Evolutionary conservation across 2,113 vertebrate species (phyloP), one percentile per base, ranked within the genome.

Genomic region (Gobius niger): DNA sequence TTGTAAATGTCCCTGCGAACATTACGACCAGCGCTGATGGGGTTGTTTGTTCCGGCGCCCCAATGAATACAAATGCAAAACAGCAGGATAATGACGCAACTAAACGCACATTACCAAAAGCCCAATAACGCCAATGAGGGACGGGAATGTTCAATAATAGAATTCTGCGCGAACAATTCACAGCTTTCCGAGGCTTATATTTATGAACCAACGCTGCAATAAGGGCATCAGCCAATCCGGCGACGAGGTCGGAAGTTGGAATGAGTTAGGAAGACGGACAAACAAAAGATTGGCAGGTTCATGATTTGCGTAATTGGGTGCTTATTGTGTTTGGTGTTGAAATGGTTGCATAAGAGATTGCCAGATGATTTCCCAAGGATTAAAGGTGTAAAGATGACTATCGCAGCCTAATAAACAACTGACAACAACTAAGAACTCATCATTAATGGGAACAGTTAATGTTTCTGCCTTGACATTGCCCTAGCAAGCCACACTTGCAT

Each of bases 71-170:
- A 41, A 61, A 76, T 68, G 19, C 40, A 69, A 14, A 18, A 41
- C 52, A 46, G 46, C 9, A n/a, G 44, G 19, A 60, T n/a, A 71
- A 80, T 34, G 41, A 66, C n/a, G 34, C 15, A 46, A 44, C 54
- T n/a, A 44, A 63, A 63, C 50, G 19, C 56, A 67, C 12, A 44
- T 40, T 56, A 5, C 7, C 44, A 46, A 7, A 65, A 60, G 40
- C 9, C 34, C 40, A 60, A 42, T 60, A 42, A 60, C 57, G 40
- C 14, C 7, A 15, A 44, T 5, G 40, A 60, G 12, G 56, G 24
- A 41, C 56, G 3, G 24, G 56, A 59, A 59, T 59, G 57, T 59
- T 59, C 40, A 44, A 34, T 60, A 60, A 60, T 60, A 44, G 3
- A 15, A 60, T 6, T n/a, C 34, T 9, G 8, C 1, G 15, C 0